Conservation (phyloP, 2,888 invertebrate species). For the Drosophila atripex region DNA sequence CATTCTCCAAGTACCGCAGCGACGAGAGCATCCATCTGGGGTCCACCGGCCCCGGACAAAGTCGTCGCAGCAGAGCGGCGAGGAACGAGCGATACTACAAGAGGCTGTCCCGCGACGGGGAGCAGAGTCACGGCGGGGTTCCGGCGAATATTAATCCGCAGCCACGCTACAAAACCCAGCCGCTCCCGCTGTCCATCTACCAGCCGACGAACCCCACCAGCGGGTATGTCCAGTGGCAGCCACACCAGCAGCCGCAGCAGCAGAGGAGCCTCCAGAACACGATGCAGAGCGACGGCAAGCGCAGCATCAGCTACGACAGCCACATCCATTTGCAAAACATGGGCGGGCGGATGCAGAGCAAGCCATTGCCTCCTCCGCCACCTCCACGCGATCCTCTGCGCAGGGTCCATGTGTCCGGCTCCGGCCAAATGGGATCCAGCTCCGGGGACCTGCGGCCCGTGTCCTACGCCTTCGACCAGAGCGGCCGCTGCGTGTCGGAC, state of each 20-base stretch:
- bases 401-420: conserved; percentile 83
- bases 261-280: conserved; percentile 76
- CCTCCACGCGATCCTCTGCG: conserved; percentile 91
- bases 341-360: conserved; percentile 67
- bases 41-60: conserved; percentile 83
- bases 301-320: conserved; percentile 83
- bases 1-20: conserved; percentile 88
- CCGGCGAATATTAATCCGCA: conserved; percentile 80
- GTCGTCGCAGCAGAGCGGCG: conserved; percentile 88
- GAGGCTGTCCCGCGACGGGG: conserved; percentile 89
- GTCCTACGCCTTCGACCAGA: conserved; percentile 85
- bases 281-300: conserved; percentile 76
- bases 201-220: conserved; percentile 53
- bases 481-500: conserved; percentile 83
- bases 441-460: conserved; percentile 84
- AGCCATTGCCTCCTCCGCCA: conserved; percentile 89
- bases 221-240: conserved; percentile 79
- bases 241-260: conserved; percentile 61
- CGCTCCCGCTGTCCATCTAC: conserved; percentile 84
- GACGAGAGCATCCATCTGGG: conserved; percentile 87
- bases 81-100: conserved; percentile 92
- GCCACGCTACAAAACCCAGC: conserved; percentile 83
- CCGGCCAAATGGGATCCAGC: conserved; percentile 63
- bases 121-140: conserved; percentile 83
- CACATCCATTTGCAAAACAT: conserved; percentile 82